Evolutionary conservation across 1,140 invertebrate genomes (phyloP), one percentile per base, ranked within the genome.

Genomic region (Drosophila setifemur): DNA sequence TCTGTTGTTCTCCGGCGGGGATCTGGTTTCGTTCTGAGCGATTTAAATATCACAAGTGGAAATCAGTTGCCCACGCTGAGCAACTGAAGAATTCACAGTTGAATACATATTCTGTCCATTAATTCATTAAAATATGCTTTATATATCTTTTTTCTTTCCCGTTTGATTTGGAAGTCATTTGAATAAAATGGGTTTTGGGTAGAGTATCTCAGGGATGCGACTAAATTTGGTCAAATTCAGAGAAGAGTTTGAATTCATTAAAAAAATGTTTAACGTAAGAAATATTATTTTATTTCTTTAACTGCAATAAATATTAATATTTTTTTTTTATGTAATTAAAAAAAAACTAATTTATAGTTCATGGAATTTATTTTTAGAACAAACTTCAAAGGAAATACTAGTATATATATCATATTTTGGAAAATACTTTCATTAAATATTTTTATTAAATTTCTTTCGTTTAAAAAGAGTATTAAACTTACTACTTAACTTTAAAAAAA

Each of bases 41-140:
- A 55, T 78, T 83, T 69, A 49, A 82, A 78, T 70, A 69, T 73
- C 78, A 74, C 73, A 74, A 85, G 64, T 79, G 74, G 79, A 83
- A 74, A 74, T 71, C 73, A 50, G 33, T 67, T 23, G 70, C 78
- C 78, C 79, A 83, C 78, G 78, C 79, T 72, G 73, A 42, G 43
- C 29, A 23, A n/a, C n/a, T n/a, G 21, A 2, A 37, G 67, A 52
- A 26, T 44, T 31, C 39, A 44, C 29, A n/a, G 28, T 52, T 58
- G 39, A 68, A 49, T 68, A 53, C 44, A 26, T 48, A 45, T 74
- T 74, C 45, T 48, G 61, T 48, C 39, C 11, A 61, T 71, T 66
- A 73, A 73, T 85, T 85, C 60, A 85, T 82, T 83, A 77, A 82
- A 83, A 73, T 78, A 83, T 83, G 55, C 52, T 81, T 83, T 83